Percentiles rank a stretch among this genome's conserved stretches.
Conservation (phyloP, 2,797 vertebrate species). For the Periophthalmus magnuspinnatus region DNA sequence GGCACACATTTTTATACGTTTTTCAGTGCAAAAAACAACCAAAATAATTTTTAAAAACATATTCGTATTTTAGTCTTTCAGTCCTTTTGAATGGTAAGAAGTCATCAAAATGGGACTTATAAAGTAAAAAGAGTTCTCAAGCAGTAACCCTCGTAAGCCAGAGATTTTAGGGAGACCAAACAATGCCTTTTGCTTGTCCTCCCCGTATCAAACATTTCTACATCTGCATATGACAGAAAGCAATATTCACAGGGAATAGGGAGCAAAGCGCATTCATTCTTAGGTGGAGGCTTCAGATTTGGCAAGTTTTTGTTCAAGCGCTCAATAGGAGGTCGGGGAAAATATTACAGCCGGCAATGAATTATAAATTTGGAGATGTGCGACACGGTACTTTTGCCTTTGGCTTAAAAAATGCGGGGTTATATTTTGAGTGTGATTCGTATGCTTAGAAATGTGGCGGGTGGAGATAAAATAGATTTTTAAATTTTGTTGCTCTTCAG, state of each 20-base stretch:
- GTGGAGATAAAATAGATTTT: neutral
- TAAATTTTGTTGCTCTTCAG: neutral
- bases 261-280: neutral
- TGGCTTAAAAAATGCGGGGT: neutral
- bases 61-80: no score
- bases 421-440: neutral
- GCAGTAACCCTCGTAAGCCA: no score
- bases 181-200: constrained; percentile 30
- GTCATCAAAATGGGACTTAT: no score
- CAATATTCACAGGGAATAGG: neutral
- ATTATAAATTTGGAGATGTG: constrained; percentile 3
- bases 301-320: constrained; percentile 1
- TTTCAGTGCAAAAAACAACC: no score
- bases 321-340: neutral
- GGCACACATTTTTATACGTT: no score
- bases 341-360: constrained; percentile 1
- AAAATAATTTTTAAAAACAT: no score
- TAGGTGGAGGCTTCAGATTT: neutral
- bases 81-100: no score
- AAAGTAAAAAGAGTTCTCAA: no score
- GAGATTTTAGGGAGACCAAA: neutral
- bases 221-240: constrained; percentile 12
- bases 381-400: constrained; percentile 5
- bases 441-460: neutral
- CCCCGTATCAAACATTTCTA: constrained; percentile 8